Evolutionary conservation across 2,113 vertebrate species (phyloP), one percentile per base, ranked within the genome.

Genomic region (Vulpes ferrilata): DNA sequence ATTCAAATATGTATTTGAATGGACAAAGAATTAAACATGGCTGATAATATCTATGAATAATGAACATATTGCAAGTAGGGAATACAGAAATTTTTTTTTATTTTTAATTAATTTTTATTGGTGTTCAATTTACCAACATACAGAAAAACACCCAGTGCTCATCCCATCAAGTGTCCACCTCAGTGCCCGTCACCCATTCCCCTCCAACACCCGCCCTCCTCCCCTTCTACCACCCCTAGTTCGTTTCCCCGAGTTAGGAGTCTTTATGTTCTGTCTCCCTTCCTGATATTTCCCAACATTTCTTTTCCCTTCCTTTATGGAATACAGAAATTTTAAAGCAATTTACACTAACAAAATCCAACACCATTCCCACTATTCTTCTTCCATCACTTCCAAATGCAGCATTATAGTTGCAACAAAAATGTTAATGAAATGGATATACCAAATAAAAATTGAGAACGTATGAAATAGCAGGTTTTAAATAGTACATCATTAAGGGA

Each of bases 1-100:
- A 62, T 82, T 85, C 95, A 93, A 93, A 59, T 59, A 62, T 96
- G 23, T 76, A 48, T 87, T 91, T 94, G 35, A 94, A 57, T 80
- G 22, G n/a, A 22, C 4, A 80, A 74, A 94, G 35, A n/a, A 53
- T 27, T 5, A 5, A 90, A 43, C 32, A 57, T 78, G 35, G 6
- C 10, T 90, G 73, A 5, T 90, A 95, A 57, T 60, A 84, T 60
- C 73, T 84, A 15, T 92, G 48, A 95, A 62, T 96, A 95, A 82
- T 57, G 3, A 88, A 7, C n/a, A 71, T 11, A 81, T 57, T 90
- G 9, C 20, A 88, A 53, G 60, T 53, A 90, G 43, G 76, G 96
- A 90, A 43, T 79, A 53, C 3, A 89, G 53, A 7, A 79, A 76
- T 71, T 69, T 90, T 32, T n/a, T n/a, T n/a, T n/a, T n/a, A n/a